phyloP scores from a whole-genome alignment of 2,113 vertebrate species.

The Pituophis catenifer region DNA sequence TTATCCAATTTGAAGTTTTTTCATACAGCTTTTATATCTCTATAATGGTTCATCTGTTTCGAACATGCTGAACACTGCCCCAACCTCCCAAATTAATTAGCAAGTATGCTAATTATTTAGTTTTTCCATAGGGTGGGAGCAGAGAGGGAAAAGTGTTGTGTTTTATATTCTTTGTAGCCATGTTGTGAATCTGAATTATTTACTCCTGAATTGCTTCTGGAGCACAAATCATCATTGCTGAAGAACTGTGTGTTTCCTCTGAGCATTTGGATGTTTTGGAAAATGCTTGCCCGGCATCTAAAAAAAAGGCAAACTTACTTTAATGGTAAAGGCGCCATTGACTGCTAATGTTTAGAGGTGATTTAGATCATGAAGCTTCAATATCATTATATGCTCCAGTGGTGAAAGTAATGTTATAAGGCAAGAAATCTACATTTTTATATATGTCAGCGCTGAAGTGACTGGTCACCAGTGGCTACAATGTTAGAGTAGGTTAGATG shows the following conservation, averaged over 20 bases:
- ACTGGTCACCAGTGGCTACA: neutral
- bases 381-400: slow-evolving; percentile 7
- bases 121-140: neutral
- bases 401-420: neutral
- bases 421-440: neutral
- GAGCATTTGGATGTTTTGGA: neutral
- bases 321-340: neutral
- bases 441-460: neutral
- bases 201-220: neutral
- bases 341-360: neutral
- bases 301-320: accelerated
- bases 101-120: slow-evolving; percentile 9
- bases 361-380: slow-evolving; percentile 11
- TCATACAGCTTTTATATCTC: neutral
- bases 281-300: neutral
- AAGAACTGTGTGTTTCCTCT: neutral
- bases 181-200: neutral
- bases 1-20: neutral
- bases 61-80: neutral
- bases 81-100: slow-evolving; percentile 23
- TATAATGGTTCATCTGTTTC: neutral
- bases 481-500: neutral
- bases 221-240: neutral
- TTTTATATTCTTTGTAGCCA: neutral
- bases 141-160: neutral